phyloP scores from a whole-genome alignment of 1,140 invertebrate species.

The Drosophila sp. region DNA sequence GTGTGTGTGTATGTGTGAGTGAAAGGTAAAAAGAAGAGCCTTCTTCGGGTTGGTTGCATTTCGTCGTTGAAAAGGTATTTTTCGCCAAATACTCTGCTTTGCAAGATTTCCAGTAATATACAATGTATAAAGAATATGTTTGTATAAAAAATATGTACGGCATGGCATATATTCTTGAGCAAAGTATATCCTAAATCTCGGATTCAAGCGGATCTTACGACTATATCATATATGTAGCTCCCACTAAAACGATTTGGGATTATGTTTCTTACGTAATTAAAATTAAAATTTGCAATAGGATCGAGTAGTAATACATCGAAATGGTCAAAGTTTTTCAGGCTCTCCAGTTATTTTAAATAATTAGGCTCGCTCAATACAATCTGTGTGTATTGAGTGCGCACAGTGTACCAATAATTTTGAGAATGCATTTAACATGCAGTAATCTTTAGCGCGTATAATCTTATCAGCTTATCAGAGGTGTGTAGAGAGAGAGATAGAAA shows the following conservation, averaged over 20 bases:
- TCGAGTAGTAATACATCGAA: too few relatives aligned
- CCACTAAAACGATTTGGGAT: too few relatives aligned
- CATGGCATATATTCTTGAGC: too few relatives aligned
- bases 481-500: slow-evolving; percentile 46
- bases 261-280: too few relatives aligned
- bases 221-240: too few relatives aligned
- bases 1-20: neutral
- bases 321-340: too few relatives aligned
- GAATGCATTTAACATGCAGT: neutral
- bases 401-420: neutral
- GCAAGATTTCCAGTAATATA: too few relatives aligned
- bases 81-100: neutral
- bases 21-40: neutral
- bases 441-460: slow-evolving; percentile 25
- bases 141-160: too few relatives aligned
- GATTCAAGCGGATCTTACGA: too few relatives aligned
- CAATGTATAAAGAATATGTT: too few relatives aligned
- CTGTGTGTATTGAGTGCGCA: neutral
- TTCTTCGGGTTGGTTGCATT: neutral
- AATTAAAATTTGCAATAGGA: too few relatives aligned
- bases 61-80: neutral
- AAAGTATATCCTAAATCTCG: too few relatives aligned
- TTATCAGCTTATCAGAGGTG: slow-evolving; percentile 45
- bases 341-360: neutral
- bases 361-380: slow-evolving; percentile 6